Conservation (phyloP, 2,888 invertebrate species). For the Caenorhabditis virilis region DNA sequence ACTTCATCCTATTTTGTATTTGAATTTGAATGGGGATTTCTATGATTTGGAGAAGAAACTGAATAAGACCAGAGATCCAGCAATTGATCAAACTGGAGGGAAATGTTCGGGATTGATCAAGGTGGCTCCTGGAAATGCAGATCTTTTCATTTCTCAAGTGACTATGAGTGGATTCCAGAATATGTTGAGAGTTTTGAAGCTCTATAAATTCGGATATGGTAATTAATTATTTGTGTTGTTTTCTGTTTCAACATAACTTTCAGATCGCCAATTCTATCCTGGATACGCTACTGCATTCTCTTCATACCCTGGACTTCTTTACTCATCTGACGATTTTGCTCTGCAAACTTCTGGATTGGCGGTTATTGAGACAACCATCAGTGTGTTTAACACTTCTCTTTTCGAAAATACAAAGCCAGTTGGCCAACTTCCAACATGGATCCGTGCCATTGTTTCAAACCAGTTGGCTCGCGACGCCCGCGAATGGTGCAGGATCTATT, state of each 20-base stretch:
- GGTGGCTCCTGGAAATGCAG: constrained; percentile 64
- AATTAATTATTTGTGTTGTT: no score
- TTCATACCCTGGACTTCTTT: constrained; percentile 68
- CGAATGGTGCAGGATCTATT: constrained; percentile 79
- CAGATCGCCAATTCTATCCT: constrained; percentile 69
- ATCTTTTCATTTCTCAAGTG: constrained; percentile 66
- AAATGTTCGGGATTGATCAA: constrained; percentile 66
- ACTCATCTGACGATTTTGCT: constrained; percentile 69
- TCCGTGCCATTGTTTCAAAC: constrained; percentile 83
- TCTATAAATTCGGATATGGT: constrained; percentile 76
- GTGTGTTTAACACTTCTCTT: constrained; percentile 78
- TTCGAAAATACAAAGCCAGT: constrained; percentile 78
- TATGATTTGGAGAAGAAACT: constrained; percentile 67
- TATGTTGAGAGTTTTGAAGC: constrained; percentile 63
- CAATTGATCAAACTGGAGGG: constrained; percentile 51
- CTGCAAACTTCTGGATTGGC: constrained; percentile 69
- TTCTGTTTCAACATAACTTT: no score
- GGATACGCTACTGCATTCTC: constrained; percentile 65
- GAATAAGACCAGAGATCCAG: constrained; percentile 66
- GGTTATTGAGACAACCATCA: constrained; percentile 80
- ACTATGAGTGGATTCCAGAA: constrained; percentile 68
- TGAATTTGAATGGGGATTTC: constrained; percentile 66
- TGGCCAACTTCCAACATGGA: constrained; percentile 74
- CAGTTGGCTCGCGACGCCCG: constrained; percentile 78
- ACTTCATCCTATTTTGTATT: constrained; percentile 57